phyloP scores from a whole-genome alignment of 2,113 vertebrate species.

The Callipepla californica region DNA sequence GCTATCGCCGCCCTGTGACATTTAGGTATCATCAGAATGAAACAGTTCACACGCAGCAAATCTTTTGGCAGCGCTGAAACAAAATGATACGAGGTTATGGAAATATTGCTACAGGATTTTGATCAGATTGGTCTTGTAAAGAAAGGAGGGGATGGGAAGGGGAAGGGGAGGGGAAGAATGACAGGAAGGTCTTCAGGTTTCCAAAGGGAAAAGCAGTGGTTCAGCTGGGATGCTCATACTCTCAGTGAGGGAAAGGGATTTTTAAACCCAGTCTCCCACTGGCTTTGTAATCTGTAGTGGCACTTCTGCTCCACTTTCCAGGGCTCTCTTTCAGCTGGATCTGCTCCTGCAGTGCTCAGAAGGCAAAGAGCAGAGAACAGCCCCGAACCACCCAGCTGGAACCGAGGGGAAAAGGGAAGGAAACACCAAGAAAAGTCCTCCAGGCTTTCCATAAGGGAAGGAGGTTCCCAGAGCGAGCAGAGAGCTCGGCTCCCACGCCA shows the following conservation, averaged over 20 bases:
- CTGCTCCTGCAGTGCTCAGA: background rate
- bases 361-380: background rate
- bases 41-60: rapidly evolving
- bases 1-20: background rate
- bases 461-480: background rate
- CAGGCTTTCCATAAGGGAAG: background rate
- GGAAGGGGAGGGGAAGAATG: no score
- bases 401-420: background rate
- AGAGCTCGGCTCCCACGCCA: background rate
- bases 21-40: background rate
- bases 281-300: background rate
- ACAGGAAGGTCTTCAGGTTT: background rate
- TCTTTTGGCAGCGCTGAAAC: background rate
- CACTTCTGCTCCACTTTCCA: background rate
- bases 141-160: no score
- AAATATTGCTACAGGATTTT: background rate
- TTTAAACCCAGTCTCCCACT: background rate
- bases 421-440: background rate
- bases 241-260: background rate
- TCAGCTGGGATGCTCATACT: rapidly evolving
- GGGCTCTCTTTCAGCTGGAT: background rate
- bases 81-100: rapidly evolving
- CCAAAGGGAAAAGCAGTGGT: background rate
- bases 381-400: rapidly evolving
- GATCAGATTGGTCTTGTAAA: background rate